Conservation (phyloP, 1,140 invertebrate genomes). For the Babylonia areolata region DNA sequence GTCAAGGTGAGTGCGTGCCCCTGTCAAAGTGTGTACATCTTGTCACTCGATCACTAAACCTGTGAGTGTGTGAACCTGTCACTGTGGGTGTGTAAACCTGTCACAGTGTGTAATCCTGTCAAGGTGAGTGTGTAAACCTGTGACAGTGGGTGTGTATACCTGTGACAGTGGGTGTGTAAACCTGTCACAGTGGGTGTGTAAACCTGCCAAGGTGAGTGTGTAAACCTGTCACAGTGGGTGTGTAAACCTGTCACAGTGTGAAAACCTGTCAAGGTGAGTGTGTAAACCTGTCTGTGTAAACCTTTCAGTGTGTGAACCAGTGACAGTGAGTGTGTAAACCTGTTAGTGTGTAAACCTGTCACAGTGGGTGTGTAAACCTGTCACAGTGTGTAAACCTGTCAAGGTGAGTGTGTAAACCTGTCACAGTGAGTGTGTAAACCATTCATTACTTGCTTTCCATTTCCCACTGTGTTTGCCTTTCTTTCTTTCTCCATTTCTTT, state of each 20-base stretch:
- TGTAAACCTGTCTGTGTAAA: background rate
- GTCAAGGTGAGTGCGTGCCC: constrained; percentile 46
- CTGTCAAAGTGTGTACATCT: too few relatives aligned
- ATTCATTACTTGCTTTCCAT: too few relatives aligned
- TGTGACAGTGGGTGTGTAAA: background rate
- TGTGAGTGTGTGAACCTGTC: too few relatives aligned
- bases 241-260: background rate
- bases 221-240: background rate
- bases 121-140: background rate
- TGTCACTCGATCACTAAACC: too few relatives aligned
- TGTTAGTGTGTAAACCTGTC: background rate
- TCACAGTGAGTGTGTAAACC: background rate
- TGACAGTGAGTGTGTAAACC: background rate
- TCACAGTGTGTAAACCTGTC: background rate
- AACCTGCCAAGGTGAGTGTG: background rate
- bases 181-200: background rate
- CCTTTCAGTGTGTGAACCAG: background rate
- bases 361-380: background rate
- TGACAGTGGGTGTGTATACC: background rate
- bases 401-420: background rate
- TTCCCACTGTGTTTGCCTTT: too few relatives aligned
- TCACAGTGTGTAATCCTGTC: background rate
- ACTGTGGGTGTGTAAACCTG: too few relatives aligned
- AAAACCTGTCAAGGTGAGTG: background rate
- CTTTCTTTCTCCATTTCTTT: too few relatives aligned